Conservation (phyloP, 2,888 invertebrate genomes). For the Ochlodes sylvanus region DNA sequence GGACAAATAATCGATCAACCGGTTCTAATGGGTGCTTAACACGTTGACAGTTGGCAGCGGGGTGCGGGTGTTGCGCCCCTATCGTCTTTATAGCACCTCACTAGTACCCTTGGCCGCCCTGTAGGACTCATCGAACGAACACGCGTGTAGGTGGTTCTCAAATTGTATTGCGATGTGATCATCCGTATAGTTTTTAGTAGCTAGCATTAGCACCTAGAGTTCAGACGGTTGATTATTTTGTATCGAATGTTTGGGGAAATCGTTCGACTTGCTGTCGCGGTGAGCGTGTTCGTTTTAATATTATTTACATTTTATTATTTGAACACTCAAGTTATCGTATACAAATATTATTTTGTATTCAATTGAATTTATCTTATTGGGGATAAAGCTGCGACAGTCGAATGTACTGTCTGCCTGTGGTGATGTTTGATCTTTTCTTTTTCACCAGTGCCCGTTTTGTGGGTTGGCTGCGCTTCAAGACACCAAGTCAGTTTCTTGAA, state of each 20-base stretch:
- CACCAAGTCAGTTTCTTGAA: too few relatives aligned
- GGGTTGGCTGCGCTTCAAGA: too few relatives aligned
- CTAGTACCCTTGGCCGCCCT: constrained; percentile 30
- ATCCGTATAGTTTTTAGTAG: constrained; percentile 17
- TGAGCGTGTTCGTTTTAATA: not conserved
- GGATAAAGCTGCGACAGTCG: not conserved
- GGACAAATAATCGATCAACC: constrained; percentile 1
- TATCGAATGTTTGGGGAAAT: constrained; percentile 23
- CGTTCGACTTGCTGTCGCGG: constrained; percentile 13
- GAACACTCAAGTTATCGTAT: not conserved
- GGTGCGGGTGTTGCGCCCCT: constrained; percentile 23
- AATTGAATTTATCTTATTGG: not conserved
- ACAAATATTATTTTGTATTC: not conserved
- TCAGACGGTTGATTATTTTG: not conserved
- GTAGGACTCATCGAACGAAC: constrained; percentile 32
- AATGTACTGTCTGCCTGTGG: not conserved
- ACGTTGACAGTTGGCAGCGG: constrained; percentile 29
- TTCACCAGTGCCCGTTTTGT: not conserved
- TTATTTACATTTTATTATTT: not conserved
- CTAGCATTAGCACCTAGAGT: not conserved
- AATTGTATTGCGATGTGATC: constrained; percentile 28
- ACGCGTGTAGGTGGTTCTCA: constrained; percentile 27
- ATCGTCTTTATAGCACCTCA: constrained; percentile 11
- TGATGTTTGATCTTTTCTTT: not conserved
- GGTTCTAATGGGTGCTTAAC: constrained; percentile 5